Evolutionary conservation across 2,888 invertebrate species (phyloP).

Genomic region (Sinohyriopsis cumingii): DNA sequence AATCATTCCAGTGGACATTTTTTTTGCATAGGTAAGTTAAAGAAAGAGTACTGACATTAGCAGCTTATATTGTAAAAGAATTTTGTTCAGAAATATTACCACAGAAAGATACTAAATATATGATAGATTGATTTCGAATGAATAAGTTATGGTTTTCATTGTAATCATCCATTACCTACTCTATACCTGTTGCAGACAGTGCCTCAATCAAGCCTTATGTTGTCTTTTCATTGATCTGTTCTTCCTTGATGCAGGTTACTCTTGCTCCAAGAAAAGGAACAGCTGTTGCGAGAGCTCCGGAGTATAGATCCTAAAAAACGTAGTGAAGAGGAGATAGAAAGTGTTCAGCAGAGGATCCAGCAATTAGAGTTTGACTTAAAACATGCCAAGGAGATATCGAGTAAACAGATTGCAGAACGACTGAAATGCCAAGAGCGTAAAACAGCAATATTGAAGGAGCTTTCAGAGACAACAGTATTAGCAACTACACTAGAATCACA

Average conservation of each 20-base stretch:
- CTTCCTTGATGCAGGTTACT: conserved; percentile 77
- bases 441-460: conserved; percentile 86
- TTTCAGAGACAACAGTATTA: conserved; percentile 89
- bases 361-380: conserved; percentile 92
- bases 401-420: conserved; percentile 93
- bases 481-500: conserved; percentile 94
- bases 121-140: too few relatives aligned
- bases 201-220: too few relatives aligned
- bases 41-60: too few relatives aligned
- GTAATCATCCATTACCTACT: too few relatives aligned
- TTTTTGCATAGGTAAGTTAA: too few relatives aligned
- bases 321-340: conserved; percentile 88
- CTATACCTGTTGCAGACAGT: too few relatives aligned
- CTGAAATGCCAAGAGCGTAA: conserved; percentile 93
- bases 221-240: background rate
- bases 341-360: conserved; percentile 88
- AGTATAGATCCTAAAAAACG: conserved; percentile 79
- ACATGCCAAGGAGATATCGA: conserved; percentile 91
- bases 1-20: too few relatives aligned
- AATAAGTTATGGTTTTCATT: too few relatives aligned
- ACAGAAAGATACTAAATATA: too few relatives aligned
- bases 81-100: too few relatives aligned
- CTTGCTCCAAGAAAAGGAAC: conserved; percentile 96
- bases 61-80: too few relatives aligned
- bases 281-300: conserved; percentile 88